These are phyloP conservation scores for Dryadula phaetusa DNA, from an alignment of 2,888 invertebrate species.

Conservation along the genomic window DNA sequence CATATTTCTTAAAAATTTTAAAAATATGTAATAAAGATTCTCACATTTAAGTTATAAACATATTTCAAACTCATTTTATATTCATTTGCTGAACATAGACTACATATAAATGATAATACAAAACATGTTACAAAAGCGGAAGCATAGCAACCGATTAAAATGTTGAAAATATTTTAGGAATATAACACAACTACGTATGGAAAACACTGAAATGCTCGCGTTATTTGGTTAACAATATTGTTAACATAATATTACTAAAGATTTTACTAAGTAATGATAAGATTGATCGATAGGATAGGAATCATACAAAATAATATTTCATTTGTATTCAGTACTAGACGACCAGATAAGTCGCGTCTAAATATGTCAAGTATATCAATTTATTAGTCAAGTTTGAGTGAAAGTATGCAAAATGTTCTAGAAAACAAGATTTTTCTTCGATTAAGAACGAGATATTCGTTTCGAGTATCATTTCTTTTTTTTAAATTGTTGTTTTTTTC, in stretches of 20 bases:
- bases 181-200: too few relatives aligned
- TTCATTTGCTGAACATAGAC: too few relatives aligned
- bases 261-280: background rate
- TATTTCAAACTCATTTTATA: too few relatives aligned
- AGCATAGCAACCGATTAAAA: too few relatives aligned
- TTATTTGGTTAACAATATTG: too few relatives aligned
- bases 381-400: conserved; percentile 14
- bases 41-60: too few relatives aligned
- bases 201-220: too few relatives aligned
- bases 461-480: background rate
- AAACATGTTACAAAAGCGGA: background rate
- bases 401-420: conserved; percentile 4
- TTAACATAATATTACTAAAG: background rate
- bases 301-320: conserved; percentile 30
- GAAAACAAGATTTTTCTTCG: background rate
- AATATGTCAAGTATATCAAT: conserved; percentile 26
- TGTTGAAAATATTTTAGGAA: background rate
- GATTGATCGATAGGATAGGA: conserved; percentile 26
- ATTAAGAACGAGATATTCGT: background rate
- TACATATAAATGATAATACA: too few relatives aligned
- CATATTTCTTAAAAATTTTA: too few relatives aligned
- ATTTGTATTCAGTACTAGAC: conserved; percentile 19
- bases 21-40: too few relatives aligned
- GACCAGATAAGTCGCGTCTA: conserved; percentile 22
- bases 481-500: too few relatives aligned